phyloP scores from a whole-genome alignment of 2,113 vertebrate species.

The Ellobius talpinus region DNA sequence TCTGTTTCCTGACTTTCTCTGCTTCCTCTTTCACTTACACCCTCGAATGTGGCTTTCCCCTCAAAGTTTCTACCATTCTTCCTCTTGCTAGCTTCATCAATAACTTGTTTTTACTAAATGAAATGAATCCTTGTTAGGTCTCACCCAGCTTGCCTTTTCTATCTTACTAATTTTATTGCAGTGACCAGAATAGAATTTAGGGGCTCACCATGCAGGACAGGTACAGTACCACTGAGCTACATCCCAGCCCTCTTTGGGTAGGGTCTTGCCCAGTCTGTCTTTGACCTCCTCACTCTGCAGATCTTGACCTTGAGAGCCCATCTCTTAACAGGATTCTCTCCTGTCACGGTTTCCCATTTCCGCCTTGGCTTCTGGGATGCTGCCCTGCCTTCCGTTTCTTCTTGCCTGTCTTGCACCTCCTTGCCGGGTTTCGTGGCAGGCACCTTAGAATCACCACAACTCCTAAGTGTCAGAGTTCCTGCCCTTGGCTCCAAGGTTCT shows the following conservation, averaged over 20 bases:
- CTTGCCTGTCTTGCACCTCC: slow-evolving; percentile 42
- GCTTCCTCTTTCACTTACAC: not conserved
- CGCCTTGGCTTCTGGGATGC: not conserved
- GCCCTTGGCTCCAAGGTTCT: not conserved
- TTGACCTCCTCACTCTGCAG: not conserved
- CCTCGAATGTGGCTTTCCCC: not conserved
- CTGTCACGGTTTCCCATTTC: slow-evolving; percentile 3
- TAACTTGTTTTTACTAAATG: not conserved
- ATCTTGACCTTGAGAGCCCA: not conserved
- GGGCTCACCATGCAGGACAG: not conserved
- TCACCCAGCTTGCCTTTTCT: not conserved
- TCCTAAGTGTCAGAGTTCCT: not conserved
- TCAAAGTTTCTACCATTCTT: not conserved
- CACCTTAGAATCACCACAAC: not conserved
- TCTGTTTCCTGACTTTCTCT: not conserved
- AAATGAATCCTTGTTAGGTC: not conserved
- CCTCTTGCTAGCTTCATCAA: not conserved
- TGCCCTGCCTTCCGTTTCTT: not conserved
- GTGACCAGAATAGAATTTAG: not conserved
- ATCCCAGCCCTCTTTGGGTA: not conserved
- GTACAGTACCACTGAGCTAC: not conserved
- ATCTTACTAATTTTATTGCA: not conserved
- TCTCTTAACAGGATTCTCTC: not conserved
- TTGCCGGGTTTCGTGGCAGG: slow-evolving; percentile 46
- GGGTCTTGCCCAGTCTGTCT: too few species aligned